Base-by-base conservation (phyloP, 1,140 invertebrate genomes). In the Hyles vespertilio region DNA sequence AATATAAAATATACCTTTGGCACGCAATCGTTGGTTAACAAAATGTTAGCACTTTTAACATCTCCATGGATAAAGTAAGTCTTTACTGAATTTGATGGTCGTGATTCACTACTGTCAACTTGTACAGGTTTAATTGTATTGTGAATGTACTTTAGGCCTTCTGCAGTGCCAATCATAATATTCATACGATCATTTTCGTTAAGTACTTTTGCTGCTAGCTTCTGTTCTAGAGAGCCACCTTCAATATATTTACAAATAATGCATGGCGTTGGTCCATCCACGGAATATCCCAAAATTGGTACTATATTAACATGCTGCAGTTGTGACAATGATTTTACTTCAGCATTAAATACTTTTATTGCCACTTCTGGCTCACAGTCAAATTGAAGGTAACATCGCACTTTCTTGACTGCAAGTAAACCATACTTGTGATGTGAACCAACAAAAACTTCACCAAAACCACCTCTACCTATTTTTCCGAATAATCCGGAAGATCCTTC, bases 31-130 rank as follows among this genome's bases (percentile, higher is more conserved):
- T 81, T 81, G 73, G 93, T 93, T 8, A 95, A 74, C 33, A 95
- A 80, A 78, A 95, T 93, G 84, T 96, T 96, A 2, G 94, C 93
- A 81, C 92, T 93, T 86, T 96, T 95, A 11, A 96, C 91, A 86
- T 96, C 94, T 59, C 94, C 88, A 78, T 96, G 94, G 62, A 95
- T 91, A 12, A 94, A 83, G 60, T 80, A 74, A 40, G 74, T 74
- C 32, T 63, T 72, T 53, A 62, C 69, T 8, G 58, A 54, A 32
- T 71, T 64, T 45, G 70, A 47, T 44, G 69, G 63, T 40, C 73
- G 65, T 22, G 58, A 59, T 36, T 73, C 63, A 22, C 34, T 12
- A 56, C 22, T 56, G 22, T 62, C 65, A 47, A 48, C 61, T 34
- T 67, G 55, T 49, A 65, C 9, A 32, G 61, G 52, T 40, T 71